These are phyloP conservation scores for Boloria euphrosyne DNA, from an alignment of 2,888 invertebrate genomes.

Conservation along the genomic window DNA sequence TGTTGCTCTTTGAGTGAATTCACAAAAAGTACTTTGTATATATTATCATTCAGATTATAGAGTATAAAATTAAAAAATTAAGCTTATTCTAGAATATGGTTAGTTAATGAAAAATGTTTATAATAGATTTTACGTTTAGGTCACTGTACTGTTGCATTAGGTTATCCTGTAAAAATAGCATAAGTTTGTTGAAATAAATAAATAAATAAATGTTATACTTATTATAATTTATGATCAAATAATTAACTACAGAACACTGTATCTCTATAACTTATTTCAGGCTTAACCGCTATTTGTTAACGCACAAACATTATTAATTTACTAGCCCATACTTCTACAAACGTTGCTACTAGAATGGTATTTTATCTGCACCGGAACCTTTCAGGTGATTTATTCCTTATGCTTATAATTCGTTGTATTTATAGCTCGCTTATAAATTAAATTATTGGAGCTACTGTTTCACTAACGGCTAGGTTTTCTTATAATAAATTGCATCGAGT, in stretches of 20 bases:
- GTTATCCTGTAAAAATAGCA: too few relatives aligned
- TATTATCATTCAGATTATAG: too few relatives aligned
- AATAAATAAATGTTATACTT: too few relatives aligned
- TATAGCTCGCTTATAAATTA: background rate
- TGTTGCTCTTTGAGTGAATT: too few relatives aligned
- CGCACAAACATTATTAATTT: constrained; percentile 20
- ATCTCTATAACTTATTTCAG: background rate
- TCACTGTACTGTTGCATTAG: too few relatives aligned
- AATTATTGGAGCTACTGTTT: constrained; percentile 2
- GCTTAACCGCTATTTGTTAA: background rate
- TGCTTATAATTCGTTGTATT: constrained; percentile 17
- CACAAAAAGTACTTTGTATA: too few relatives aligned
- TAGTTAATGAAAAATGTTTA: too few relatives aligned
- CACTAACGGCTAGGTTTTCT: background rate
- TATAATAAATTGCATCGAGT: background rate
- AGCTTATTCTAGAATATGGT: too few relatives aligned
- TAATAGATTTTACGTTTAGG: too few relatives aligned
- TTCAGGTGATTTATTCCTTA: constrained; percentile 20
- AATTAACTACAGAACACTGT: background rate
- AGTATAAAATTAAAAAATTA: too few relatives aligned
- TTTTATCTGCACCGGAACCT: constrained; percentile 5
- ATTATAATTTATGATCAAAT: too few relatives aligned
- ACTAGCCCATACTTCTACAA: constrained; percentile 21
- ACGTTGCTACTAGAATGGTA: background rate
- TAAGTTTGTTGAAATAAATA: too few relatives aligned